Evolutionary conservation across 1,140 invertebrate species (phyloP), one percentile per base, ranked within the genome.

Genomic region (Lordiphosa clarofinis): DNA sequence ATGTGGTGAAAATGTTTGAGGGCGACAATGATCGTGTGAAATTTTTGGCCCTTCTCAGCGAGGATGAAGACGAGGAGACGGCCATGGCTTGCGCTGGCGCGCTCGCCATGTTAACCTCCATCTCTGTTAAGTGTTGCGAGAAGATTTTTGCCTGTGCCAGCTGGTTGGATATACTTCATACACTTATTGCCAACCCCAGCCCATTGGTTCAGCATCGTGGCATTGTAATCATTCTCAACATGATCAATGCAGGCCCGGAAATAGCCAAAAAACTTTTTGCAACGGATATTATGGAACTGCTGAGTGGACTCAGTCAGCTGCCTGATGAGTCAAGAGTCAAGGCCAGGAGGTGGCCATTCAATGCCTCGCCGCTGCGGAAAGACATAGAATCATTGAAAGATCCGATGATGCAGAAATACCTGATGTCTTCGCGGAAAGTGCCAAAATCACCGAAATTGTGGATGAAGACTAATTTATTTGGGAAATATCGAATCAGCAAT

Each of bases 11-110:
- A 86, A 90, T 93, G 36, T 97, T 93, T 89, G 96, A 98, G 88
- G 93, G 92, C 0, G 92, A 97, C 6, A 99, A 98, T 90, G 98
- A 99, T 86, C 92, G 95, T 59, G 92, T 96, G 0, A 99, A 99
- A 88, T 95, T 95, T 88, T 89, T 98, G 46, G 92, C 96, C 3
- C 90, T 98, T 8, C 90, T 97, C 7, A 94, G 93, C 72, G 91
- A 92, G 69, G 94, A 97, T 67, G 97, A 98, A 82, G 97, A 99
- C 90, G 79, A 92, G 54, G 94, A 96, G 15, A 95, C 96, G 4
- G 92, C 93, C 2, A 92, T 94, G 84, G 98, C 98, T 42, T 96
- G 97, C 5, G 90, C 96, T 43, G 97, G 97, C 31, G 95, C 95
- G 4, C 88, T 99, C 19, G 97, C 97, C 19, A 96, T 98, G 88